These are phyloP conservation scores for Sipha maydis DNA, from an alignment of 2,888 invertebrate genomes.

Conservation along the genomic window DNA sequence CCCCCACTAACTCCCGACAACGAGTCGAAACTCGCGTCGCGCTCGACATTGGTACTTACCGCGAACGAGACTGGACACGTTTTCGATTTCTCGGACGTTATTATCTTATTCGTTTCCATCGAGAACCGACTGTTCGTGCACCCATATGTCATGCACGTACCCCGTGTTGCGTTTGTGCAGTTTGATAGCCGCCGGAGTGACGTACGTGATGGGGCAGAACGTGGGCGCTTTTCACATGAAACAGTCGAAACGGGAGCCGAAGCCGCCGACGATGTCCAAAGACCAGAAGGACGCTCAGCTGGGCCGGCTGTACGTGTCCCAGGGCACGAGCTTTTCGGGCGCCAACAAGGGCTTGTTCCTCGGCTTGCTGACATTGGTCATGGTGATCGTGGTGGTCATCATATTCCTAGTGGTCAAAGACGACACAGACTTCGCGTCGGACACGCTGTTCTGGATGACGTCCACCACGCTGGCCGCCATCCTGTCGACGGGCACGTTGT, in stretches of 20 bases:
- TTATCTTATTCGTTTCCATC: background rate
- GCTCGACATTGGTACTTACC: no score
- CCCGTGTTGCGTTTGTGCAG: constrained; percentile 65
- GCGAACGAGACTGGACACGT: no score
- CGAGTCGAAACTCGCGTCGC: no score
- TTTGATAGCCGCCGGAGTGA: constrained; percentile 71
- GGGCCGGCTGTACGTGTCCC: constrained; percentile 63
- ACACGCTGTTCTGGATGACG: constrained; percentile 70
- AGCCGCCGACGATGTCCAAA: constrained; percentile 66
- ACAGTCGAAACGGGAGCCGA: constrained; percentile 63
- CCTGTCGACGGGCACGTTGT: constrained; percentile 68
- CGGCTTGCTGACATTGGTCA: constrained; percentile 71
- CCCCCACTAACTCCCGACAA: no score
- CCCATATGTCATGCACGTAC: background rate
- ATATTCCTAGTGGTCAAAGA: constrained; percentile 71
- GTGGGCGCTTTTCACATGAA: constrained; percentile 68
- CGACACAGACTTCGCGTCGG: constrained; percentile 69
- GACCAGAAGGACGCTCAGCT: constrained; percentile 66
- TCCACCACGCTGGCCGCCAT: constrained; percentile 69
- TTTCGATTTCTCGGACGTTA: no score
- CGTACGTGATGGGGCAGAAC: constrained; percentile 71
- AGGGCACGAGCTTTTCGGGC: constrained; percentile 65
- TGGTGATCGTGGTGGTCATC: constrained; percentile 70
- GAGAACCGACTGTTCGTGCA: background rate
- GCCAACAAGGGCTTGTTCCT: constrained; percentile 71